A percentile compares a stretch with the other conserved stretches of the same genome.
Evolutionary conservation across 23 tunicate genomes (phyloP).

Genomic region (Trididemnum clinides): DNA sequence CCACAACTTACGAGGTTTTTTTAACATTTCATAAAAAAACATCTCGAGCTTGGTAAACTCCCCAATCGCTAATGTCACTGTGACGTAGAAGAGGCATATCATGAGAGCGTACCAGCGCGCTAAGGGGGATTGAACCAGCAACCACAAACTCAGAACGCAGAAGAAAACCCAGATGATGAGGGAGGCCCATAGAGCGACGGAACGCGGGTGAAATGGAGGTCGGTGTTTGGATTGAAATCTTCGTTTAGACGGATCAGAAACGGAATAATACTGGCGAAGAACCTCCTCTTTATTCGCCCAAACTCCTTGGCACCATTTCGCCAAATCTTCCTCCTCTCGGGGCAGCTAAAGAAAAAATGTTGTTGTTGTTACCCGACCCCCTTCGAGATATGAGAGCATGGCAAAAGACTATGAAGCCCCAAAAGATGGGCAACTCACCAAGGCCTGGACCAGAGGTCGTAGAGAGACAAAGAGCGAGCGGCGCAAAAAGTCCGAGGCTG

Average conservation of each 20-base stretch:
- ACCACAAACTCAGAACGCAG: not conserved
- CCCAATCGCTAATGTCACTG: constrained; percentile 38
- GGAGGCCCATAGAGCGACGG: constrained; percentile 43
- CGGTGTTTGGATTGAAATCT: constrained; percentile 40
- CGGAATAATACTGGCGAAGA: constrained; percentile 58
- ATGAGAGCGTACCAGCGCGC: constrained; percentile 61
- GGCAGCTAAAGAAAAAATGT: constrained; percentile 60
- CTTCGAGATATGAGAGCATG: no score
- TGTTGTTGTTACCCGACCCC: no score
- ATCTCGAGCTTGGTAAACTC: constrained; percentile 89
- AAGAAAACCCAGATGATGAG: constrained; percentile 37
- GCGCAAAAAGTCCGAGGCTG: no score
- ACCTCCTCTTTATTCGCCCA: constrained; percentile 78
- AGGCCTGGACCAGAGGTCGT: no score
- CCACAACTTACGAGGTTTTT: constrained; percentile 17
- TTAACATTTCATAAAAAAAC: constrained; percentile 55
- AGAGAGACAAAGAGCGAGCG: no score
- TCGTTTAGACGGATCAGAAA: constrained; percentile 19
- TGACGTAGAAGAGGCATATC: constrained; percentile 46
- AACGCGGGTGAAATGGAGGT: constrained; percentile 41
- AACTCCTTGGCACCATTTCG: constrained; percentile 57
- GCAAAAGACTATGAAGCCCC: no score
- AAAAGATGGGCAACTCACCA: no score
- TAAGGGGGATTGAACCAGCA: constrained; percentile 1
- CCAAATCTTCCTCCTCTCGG: constrained; percentile 50